Base-by-base conservation (phyloP, 2,888 invertebrate species). In the Hipparchia semele region DNA sequence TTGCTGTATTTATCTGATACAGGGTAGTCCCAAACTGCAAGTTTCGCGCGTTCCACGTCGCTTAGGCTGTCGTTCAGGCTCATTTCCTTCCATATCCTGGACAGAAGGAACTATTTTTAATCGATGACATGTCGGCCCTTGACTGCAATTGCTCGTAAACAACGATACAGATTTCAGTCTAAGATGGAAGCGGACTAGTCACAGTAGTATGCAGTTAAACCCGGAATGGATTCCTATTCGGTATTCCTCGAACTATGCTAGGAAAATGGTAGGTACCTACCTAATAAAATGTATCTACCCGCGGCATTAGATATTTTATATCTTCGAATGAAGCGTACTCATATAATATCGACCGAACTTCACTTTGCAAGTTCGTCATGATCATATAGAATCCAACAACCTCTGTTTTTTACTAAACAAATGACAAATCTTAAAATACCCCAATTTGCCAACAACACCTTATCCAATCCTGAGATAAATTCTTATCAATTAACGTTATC, bases 1-100 rank as follows among this genome's bases (percentile, higher is more conserved):
- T 99, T 99, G 59, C 99, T 99, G 88, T 98, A 99, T 85, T 98
- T 99, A 90, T 99, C 99, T 83, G 98, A 98, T 0, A 99, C 99
- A 0, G 99, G 99, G 87, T 99, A 99, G 87, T 99, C 99, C 99
- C 99, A 99, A 0, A 99, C 99, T 0, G 99, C 99, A 13, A 99
- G 89, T 87, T 99, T 98, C 0, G 99, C 98, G 51, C 99, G 94
- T 84, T 99, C 98, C 5, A 98, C 95, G 73, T 98, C 97, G 39
- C 96, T 96, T 68, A 99, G 89, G 70, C 98, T 98, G 89, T 99
- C 99, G 87, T 99, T 98, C 39, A 99, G 91, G 54, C 98, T 98
- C 97, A 99, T 98, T 81, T 99, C 98, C 86, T 99, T 99, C 99
- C 99, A 99, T 80, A 99, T 99, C 81, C 98, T 98, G 83, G 7